Evolutionary conservation across 35 echinoderm and acorn worm species (phyloP).

Genomic region (Lytechinus variegatus): DNA sequence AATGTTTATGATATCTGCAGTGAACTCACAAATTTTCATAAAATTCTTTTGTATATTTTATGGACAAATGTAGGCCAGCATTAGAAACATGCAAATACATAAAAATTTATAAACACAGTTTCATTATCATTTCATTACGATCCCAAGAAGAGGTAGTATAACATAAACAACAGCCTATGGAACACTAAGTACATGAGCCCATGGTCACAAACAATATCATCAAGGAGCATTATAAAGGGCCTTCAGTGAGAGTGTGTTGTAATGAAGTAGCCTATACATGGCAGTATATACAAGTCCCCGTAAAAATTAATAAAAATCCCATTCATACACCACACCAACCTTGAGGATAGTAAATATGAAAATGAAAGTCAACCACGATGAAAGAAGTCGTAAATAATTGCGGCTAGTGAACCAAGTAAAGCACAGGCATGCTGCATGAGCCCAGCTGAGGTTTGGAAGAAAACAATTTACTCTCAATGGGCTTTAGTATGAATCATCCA

Average conservation of each 20-base stretch:
- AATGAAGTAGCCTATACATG: background rate
- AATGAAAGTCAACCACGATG: background rate
- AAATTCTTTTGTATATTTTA: too few species aligned
- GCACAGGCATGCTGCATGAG: background rate
- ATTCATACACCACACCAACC: background rate
- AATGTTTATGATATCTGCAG: too few species aligned
- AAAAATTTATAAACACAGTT: background rate
- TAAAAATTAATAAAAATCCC: background rate
- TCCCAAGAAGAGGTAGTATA: too few species aligned
- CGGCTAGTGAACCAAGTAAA: background rate
- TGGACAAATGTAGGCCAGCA: too few species aligned
- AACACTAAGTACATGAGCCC: too few species aligned
- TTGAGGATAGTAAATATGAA: background rate
- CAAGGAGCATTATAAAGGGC: too few species aligned
- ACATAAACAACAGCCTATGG: too few species aligned
- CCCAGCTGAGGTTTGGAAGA: conserved; percentile 8
- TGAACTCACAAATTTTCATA: too few species aligned
- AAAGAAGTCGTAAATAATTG: conserved; percentile 5
- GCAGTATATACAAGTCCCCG: background rate
- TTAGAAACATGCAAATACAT: background rate
- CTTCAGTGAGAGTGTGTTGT: too few species aligned
- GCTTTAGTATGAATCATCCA: background rate
- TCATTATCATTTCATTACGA: background rate
- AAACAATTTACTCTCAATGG: conserved; percentile 12
- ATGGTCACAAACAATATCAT: too few species aligned